Percentiles rank a stretch among this genome's conserved stretches.
Conservation (phyloP, 2,113 vertebrate species). For the Oreochromis niloticus region DNA sequence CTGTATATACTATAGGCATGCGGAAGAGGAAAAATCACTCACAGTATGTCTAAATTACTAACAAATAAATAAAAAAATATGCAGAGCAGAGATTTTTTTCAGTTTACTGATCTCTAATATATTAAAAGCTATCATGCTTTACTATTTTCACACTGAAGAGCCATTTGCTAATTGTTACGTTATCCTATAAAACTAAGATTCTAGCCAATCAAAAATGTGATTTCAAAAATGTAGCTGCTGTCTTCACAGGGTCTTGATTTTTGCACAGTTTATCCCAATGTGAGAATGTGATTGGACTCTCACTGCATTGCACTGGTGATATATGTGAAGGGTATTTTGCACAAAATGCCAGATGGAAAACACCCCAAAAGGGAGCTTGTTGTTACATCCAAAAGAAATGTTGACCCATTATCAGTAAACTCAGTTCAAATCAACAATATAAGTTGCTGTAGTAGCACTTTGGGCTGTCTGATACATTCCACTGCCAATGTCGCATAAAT, state of each 20-base stretch:
- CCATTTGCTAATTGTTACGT: neutral
- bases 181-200: neutral
- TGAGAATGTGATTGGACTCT: neutral
- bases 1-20: neutral
- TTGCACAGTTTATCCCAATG: neutral
- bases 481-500: neutral
- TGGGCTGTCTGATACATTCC: neutral
- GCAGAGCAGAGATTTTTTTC: neutral
- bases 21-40: accelerated
- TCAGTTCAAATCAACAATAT: neutral
- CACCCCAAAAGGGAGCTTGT: neutral
- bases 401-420: neutral
- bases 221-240: neutral
- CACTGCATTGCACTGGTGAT: neutral
- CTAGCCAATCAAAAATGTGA: neutral
- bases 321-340: neutral
- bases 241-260: neutral
- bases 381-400: neutral
- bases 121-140: neutral
- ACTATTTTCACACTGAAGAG: neutral
- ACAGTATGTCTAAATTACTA: neutral
- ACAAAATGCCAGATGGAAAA: neutral
- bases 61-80: neutral
- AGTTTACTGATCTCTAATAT: neutral
- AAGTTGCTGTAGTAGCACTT: neutral